Percentiles rank a stretch among this genome's conserved stretches.
Evolutionary conservation across 2,888 invertebrate genomes (phyloP).

Genomic region (Drosophila prostipennis): DNA sequence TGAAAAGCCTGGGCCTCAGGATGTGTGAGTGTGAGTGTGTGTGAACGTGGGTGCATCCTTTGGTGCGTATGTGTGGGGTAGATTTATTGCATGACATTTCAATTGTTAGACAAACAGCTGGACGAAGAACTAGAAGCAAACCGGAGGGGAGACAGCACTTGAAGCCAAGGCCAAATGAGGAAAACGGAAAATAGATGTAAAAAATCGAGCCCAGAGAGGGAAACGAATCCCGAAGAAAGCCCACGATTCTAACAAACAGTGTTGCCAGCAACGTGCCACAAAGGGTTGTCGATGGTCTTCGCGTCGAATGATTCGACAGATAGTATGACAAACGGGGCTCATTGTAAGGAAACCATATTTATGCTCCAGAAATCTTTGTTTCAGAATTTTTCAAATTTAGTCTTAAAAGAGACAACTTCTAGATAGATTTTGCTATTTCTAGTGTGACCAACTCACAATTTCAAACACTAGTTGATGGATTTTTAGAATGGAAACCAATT

Average conservation of each 20-base stretch:
- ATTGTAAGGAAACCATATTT: too few species aligned
- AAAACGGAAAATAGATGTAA: conserved; percentile 33
- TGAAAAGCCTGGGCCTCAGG: conserved; percentile 61
- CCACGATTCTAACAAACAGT: conserved; percentile 29
- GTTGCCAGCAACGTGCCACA: conserved; percentile 41
- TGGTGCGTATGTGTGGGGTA: conserved; percentile 55
- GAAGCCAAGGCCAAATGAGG: conserved; percentile 61
- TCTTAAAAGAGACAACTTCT: too few species aligned
- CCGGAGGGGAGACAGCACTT: conserved; percentile 46
- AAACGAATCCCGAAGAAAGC: conserved; percentile 24
- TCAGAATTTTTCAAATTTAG: too few species aligned
- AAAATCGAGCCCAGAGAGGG: background rate
- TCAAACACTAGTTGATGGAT: background rate
- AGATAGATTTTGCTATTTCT: background rate
- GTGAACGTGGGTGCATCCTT: conserved; percentile 13
- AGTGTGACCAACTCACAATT: background rate
- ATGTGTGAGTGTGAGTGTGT: conserved; percentile 9
- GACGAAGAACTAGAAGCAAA: conserved; percentile 54
- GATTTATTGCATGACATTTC: conserved; percentile 79
- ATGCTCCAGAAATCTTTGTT: too few species aligned
- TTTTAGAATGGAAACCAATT: too few species aligned
- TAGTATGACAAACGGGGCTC: background rate
- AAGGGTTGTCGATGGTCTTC: conserved; percentile 15
- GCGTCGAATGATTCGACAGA: conserved; percentile 16
- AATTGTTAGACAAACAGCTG: conserved; percentile 78